Evolutionary conservation across 2,888 invertebrate genomes (phyloP), one percentile per base, ranked within the genome.

Genomic region (Ophion ellenae): DNA sequence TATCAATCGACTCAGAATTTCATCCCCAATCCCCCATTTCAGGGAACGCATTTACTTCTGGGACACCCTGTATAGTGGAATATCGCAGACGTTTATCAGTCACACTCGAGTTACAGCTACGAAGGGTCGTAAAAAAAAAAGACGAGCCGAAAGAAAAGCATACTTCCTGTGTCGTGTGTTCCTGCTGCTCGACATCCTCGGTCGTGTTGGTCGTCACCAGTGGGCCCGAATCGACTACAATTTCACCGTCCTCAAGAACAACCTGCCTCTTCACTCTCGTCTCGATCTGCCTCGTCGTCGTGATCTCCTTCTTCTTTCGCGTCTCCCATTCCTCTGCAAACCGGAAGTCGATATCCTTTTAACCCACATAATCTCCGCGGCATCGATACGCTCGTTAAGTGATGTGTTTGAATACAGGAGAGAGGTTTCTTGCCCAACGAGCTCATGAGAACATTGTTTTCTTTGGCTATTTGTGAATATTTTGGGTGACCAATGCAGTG

Each of bases 301-400:
- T 97, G 92, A 98, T 96, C 94, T 98, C 98, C 90, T 97, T 97
- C 94, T 97, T 98, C 95, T 97, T 97, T 93, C 97, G 97, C 91
- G 97, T 98, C 94, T 98, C 96, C 97, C 98, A 98, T 97, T 98
- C 98, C 95, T 98, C 98, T 98, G 96, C 82, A 95, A 95, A 88
- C 82, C 83, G 81, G 78, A 86, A 86, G 81, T 75, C 77, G 83
- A 86, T 81, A 83, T 86, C 80, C 83, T 80, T 77, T 86, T 83
- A 86, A 83, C 80, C 85, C 79, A 83, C 83, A 77, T 79, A 66
- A 84, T 53, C 75, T 75, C 53, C 66, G 57, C 10, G 20, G 28
- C 61, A 63, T 69, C 32, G 77, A 77, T 70, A 47, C 17, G 17
- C 53, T 85, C 61, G 66, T 53, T 53, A 9, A 24, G 2, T 45